A percentile compares a stretch with the other conserved stretches of the same genome.
phyloP scores from a whole-genome alignment of 1,140 invertebrate species.

The Eupristina koningsbergeri region DNA sequence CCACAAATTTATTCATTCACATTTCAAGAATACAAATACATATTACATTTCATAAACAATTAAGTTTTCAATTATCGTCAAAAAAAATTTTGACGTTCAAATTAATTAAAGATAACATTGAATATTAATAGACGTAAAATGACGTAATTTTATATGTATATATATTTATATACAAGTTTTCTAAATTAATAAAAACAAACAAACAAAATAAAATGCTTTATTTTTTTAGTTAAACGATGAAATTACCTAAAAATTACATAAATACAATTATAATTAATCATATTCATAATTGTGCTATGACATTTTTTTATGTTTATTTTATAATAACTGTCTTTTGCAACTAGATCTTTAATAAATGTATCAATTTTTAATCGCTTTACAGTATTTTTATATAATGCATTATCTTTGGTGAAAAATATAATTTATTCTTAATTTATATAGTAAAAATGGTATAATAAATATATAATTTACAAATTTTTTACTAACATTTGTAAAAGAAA shows the following conservation, averaged over 20 bases:
- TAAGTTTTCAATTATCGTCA: too few species aligned
- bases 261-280: conserved; percentile 24
- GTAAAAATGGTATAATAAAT: not conserved
- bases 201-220: not conserved
- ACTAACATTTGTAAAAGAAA: too few species aligned
- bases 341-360: not conserved
- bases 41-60: too few species aligned
- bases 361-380: not conserved
- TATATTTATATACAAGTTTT: not conserved
- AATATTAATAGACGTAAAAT: not conserved
- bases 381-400: conserved; percentile 24
- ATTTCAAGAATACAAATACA: too few species aligned
- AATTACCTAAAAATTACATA: conserved; percentile 6
- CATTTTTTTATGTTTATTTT: conserved; percentile 24
- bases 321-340: not conserved
- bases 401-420: conserved; percentile 47
- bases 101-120: not conserved
- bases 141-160: too few species aligned
- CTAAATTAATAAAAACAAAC: not conserved
- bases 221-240: not conserved
- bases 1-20: conserved; percentile 32
- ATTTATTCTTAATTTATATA: conserved; percentile 11
- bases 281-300: conserved; percentile 31
- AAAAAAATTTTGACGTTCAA: too few species aligned
- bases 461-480: not conserved